Evolutionary conservation across 2,113 vertebrate species (phyloP), one percentile per base, ranked within the genome.

Genomic region (Cygnus buccinator): DNA sequence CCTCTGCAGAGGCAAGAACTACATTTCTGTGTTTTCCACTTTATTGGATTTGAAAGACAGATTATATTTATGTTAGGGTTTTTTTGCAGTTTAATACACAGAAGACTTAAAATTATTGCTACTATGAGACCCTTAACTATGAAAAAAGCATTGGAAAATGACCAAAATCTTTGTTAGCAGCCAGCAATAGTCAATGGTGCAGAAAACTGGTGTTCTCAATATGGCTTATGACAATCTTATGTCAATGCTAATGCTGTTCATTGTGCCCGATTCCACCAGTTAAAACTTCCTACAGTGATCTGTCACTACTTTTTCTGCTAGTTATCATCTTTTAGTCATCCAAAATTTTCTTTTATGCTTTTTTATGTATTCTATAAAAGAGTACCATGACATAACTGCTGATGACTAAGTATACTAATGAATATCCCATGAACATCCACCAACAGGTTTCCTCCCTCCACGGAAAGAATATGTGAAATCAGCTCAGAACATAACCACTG

Each of bases 31-130:
- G 73, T 73, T 71, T 87, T 74, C 50, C 29, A 44, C 5, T 35
- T 91, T 83, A 91, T 92, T 91, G 63, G 37, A 92, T 84, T 57
- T 87, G 89, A 94, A 93, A 93, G 70, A 78, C 35, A 81, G 23
- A 50, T 65, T 84, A 67, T 73, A 79, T 96, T 97, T 68, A 77
- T 90, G 82, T 48, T 13, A 50, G 22, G 1, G 10, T 33, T 63
- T 63, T 92, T 93, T 81, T 79, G 22, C 23, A 89, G 82, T 52
- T 90, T 74, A 89, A 94, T 94, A 87, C 66, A 87, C 46, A 90
- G 88, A 81, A 96, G 62, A 89, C 67, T 82, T 94, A n/a, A 94
- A 92, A 81, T 93, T 84, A 92, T 76, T 92, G 73, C 77, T 92
- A 94, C 73, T 78, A 43, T 70, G 90, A 96, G 76, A 93, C 66